Conservation (phyloP, 1,140 invertebrate genomes). For the Drosophila mayri region DNA sequence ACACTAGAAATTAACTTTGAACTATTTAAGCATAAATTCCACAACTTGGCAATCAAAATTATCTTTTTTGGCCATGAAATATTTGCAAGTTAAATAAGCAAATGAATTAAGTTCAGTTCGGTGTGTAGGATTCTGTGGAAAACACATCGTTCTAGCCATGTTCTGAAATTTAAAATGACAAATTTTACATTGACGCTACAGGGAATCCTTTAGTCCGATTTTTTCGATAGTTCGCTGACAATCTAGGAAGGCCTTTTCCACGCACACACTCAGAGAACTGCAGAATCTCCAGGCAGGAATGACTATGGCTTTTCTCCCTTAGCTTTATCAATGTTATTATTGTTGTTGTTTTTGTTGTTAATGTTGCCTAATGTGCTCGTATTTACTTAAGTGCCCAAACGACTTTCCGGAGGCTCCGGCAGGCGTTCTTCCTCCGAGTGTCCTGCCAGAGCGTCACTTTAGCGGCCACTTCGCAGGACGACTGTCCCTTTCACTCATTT, state of each 20-base stretch:
- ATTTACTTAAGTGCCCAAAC: constrained; percentile 60
- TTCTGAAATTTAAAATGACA: too few relatives aligned
- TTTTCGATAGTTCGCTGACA: constrained; percentile 16
- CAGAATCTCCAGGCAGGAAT: constrained; percentile 3
- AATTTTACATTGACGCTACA: neutral
- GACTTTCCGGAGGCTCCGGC: constrained; percentile 32
- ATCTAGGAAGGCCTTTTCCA: constrained; percentile 37
- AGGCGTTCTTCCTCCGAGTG: constrained; percentile 4
- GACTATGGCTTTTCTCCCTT: neutral
- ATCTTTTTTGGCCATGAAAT: too few relatives aligned
- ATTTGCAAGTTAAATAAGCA: too few relatives aligned
- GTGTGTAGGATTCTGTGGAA: too few relatives aligned
- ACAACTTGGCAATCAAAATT: too few relatives aligned
- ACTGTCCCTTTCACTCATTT: constrained; percentile 3
- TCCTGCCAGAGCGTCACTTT: constrained; percentile 27
- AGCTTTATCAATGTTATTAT: neutral
- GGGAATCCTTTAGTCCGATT: constrained; percentile 1
- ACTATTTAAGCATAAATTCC: neutral
- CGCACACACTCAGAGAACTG: neutral
- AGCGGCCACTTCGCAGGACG: constrained; percentile 32
- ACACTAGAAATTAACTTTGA: neutral
- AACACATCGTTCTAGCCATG: too few relatives aligned
- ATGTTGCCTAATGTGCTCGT: constrained; percentile 56
- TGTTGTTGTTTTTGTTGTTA: constrained; percentile 18
- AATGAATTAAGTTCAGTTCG: too few relatives aligned